Percentiles rank a stretch among this genome's conserved stretches.
Conservation (phyloP, 2,113 vertebrate species). For the Scomber japonicus region DNA sequence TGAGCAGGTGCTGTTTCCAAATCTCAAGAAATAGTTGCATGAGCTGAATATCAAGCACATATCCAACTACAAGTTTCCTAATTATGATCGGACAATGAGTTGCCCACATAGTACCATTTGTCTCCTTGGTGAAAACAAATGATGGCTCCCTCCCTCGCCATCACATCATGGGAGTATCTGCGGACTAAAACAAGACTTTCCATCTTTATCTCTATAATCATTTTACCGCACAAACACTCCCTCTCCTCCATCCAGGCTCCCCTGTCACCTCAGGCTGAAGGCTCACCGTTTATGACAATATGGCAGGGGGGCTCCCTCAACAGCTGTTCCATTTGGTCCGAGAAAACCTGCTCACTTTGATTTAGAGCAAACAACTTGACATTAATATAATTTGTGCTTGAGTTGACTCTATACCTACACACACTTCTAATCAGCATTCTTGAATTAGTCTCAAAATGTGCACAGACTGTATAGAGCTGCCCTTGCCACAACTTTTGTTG, state of each 20-base stretch:
- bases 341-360: constrained; percentile 34
- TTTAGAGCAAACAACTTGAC: constrained; percentile 23
- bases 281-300: constrained; percentile 74
- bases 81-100: constrained; percentile 57
- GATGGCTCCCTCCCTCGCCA: constrained; percentile 16
- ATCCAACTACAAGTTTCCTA: constrained; percentile 52
- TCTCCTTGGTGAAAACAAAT: constrained; percentile 67
- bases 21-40: not conserved
- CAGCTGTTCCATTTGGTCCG: constrained; percentile 40
- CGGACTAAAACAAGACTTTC: constrained; percentile 66
- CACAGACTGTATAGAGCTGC: not conserved
- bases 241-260: constrained; percentile 33
- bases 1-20: constrained; percentile 25
- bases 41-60: constrained; percentile 31
- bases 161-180: constrained; percentile 35
- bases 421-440: not conserved
- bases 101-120: constrained; percentile 37
- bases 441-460: constrained; percentile 14
- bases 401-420: constrained; percentile 13
- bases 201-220: constrained; percentile 77
- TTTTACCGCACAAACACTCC: constrained; percentile 47
- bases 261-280: constrained; percentile 56
- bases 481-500: constrained; percentile 6
- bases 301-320: constrained; percentile 64
- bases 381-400: constrained; percentile 29